These are phyloP conservation scores for Onchidella celtica DNA, from an alignment of 2,888 invertebrate genomes.

Conservation along the genomic window DNA sequence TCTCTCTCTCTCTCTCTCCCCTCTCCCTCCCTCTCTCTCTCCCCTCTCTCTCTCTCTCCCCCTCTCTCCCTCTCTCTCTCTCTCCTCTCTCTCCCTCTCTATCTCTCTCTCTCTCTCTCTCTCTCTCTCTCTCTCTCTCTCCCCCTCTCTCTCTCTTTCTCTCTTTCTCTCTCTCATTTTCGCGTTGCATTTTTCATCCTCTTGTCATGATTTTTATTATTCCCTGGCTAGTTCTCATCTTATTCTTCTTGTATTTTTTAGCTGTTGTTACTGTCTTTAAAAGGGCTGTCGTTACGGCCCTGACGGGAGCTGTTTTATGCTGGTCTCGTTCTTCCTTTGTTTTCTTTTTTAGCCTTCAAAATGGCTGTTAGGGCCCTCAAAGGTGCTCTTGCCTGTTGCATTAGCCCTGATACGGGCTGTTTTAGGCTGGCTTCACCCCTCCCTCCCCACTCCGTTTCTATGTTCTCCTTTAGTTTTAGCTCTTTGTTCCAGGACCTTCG, in stretches of 20 bases:
- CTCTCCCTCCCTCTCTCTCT: background rate
- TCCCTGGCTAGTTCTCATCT: background rate
- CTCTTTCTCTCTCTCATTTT: background rate
- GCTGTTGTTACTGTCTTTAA: too few relatives aligned
- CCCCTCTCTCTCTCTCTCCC: background rate
- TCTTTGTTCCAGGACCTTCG: too few relatives aligned
- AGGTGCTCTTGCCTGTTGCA: too few relatives aligned
- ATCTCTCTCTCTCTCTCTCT: background rate
- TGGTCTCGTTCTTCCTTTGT: background rate
- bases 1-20: too few relatives aligned
- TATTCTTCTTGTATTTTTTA: background rate
- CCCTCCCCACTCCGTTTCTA: too few relatives aligned
- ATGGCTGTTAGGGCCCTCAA: background rate
- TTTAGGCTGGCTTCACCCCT: too few relatives aligned
- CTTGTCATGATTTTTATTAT: background rate
- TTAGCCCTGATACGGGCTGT: too few relatives aligned
- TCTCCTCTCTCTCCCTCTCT: background rate
- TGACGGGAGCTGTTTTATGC: too few relatives aligned
- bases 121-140: conserved; percentile 23
- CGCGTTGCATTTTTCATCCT: background rate
- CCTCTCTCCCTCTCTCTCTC: background rate
- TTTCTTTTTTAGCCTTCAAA: background rate
- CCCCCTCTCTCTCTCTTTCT: background rate
- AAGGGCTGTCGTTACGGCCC: too few relatives aligned
- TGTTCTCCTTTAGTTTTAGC: too few relatives aligned